Evolutionary conservation across 2,888 invertebrate species (phyloP), one percentile per base, ranked within the genome.

Genomic region (Apamea monoglypha): DNA sequence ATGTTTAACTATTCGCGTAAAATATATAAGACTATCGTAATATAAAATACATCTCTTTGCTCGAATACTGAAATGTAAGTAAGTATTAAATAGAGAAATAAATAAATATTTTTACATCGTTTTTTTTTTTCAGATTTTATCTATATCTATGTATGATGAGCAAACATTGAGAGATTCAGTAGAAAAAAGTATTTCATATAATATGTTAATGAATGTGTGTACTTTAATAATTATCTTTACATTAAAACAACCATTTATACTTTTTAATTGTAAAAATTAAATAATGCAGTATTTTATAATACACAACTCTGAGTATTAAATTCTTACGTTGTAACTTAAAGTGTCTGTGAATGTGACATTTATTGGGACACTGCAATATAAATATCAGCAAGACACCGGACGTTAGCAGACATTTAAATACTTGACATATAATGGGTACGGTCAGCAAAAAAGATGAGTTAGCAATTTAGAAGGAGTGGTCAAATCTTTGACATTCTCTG

Each of bases 301-400:
- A 75, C 85, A 83, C 83, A 83, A 83, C 83, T 72, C 85, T 47
- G 85, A 83, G 85, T 85, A 44, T 69, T 81, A 59, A 56, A 36
- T 70, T 59, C 36, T 71, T 66, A 44, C 4, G 4, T 68, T 79
- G 67, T 14, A 79, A 61, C 36, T 78, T 47, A 66, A 69, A 70
- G 67, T 84, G 36, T 47, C 50, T 44, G 70, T 47, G 63, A 63
- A 44, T 76, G 67, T 32, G 25, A 36, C 56, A 79, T 64, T 50
- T 44, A 80, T 64, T 69, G 61, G 29, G 18, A 74, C 40, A 67
- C 16, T 80, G 59, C 40, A 40, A 53, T 67, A 67, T 18, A 44
- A 47, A 80, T 56, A 76, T 61, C 36, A 40, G 56, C 36, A 72
- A 81, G 14, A 83, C 61, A 78, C 21, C 14, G 44, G 47, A 36